Evolutionary conservation across 2,797 vertebrate genomes (phyloP).

Genomic region (Pipistrellus kuhlii): DNA sequence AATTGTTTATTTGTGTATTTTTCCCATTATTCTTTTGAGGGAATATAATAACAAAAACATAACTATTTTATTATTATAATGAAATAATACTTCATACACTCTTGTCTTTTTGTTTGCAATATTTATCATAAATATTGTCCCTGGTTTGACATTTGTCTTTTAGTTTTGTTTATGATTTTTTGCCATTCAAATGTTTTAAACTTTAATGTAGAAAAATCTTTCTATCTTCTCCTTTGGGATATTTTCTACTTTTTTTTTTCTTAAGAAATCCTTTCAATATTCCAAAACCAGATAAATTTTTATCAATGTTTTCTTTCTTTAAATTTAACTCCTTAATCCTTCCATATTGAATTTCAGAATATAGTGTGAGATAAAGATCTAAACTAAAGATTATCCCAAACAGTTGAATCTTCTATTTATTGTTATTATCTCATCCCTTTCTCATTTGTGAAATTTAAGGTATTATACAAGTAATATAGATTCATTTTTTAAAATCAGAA

Average conservation of each 20-base stretch:
- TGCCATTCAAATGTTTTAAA: conserved; percentile 54
- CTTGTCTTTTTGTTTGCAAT: conserved; percentile 36
- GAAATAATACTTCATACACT: background rate
- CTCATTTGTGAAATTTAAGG: conserved; percentile 39
- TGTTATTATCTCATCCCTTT: background rate
- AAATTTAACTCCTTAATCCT: conserved; percentile 30
- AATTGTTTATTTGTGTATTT: conserved; percentile 11
- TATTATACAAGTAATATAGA: background rate
- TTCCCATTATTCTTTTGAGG: conserved; percentile 43
- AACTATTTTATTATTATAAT: conserved; percentile 45
- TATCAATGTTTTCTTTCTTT: conserved; percentile 47
- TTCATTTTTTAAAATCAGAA: conserved; percentile 17
- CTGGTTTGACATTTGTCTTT: conserved; percentile 52
- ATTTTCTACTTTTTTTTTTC: background rate
- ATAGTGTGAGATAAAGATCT: background rate
- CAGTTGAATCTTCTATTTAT: background rate
- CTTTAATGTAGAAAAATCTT: conserved; percentile 43
- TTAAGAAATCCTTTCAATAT: background rate
- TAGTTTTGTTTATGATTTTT: conserved; percentile 51
- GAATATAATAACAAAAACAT: too few relatives aligned
- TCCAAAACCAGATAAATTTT: conserved; percentile 39
- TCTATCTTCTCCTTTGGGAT: conserved; percentile 23
- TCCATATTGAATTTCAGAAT: background rate
- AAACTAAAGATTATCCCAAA: conserved; percentile 34
- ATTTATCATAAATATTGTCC: conserved; percentile 49